These are phyloP conservation scores for Rhynchonycteris naso DNA, from an alignment of 2,797 vertebrate species.

Conservation along the genomic window DNA sequence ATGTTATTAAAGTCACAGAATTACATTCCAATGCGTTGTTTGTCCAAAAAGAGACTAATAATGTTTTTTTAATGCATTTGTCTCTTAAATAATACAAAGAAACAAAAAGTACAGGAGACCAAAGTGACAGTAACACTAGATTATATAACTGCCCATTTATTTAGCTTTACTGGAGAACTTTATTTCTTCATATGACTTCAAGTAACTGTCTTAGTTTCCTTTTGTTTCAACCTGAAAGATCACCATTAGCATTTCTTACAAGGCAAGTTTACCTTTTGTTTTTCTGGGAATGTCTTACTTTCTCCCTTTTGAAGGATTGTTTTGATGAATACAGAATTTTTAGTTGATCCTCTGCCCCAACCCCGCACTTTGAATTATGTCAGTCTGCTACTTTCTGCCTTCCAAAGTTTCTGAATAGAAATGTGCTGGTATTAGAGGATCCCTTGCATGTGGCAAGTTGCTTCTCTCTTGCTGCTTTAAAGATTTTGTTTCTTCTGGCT, in stretches of 20 bases:
- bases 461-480: neutral
- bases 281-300: neutral
- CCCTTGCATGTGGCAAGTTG: neutral
- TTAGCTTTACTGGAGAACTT: neutral
- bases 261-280: neutral
- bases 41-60: neutral
- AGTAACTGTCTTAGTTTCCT: neutral
- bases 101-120: neutral
- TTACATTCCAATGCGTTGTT: neutral
- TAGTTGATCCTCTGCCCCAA: neutral
- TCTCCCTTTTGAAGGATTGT: neutral
- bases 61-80: neutral
- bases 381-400: neutral
- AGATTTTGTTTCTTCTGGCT: neutral
- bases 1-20: neutral
- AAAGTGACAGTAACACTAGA: neutral
- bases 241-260: neutral
- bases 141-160: neutral
- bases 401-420: neutral
- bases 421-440: neutral
- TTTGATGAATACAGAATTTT: neutral
- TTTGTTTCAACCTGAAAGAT: neutral
- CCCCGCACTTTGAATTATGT: neutral
- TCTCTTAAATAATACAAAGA: neutral
- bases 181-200: neutral